Base-by-base conservation (phyloP, 1,140 invertebrate genomes). In the Zophobas morio region DNA sequence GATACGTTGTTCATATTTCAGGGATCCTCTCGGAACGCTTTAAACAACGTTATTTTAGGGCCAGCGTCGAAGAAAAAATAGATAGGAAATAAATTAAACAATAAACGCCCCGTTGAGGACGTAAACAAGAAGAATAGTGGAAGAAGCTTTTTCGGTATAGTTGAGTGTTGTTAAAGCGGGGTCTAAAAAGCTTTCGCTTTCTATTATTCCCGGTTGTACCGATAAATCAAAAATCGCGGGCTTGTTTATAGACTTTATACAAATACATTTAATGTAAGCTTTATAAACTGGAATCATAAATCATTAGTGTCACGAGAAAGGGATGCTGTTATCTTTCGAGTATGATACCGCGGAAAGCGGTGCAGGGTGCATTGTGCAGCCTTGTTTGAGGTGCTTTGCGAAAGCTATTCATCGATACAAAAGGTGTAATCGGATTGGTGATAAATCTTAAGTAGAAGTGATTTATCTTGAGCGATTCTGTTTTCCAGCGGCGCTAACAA, bases 1-100 rank as follows among this genome's bases (percentile, higher is more conserved):
- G 72, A 74, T 74, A 46, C 46, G 57, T 74, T 60, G 54, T 74
- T 42, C 72, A 74, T 74, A 60, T 60, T 74, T 74, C 51, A 60
- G 35, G 33, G 60, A 74, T 20, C 20, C 20, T 20, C 20, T 20
- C 20, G 20, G 20, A 20, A 20, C 0, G 35, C 63, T 47, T 71
- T 73, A 72, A 72, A 47, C 35, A 53, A 51, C 36, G 36, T 54
- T 49, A 20, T 20, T 20, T 20, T 20, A 20, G 20, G 20, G 20
- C 20, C 20, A 20, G 20, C 20, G 20, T 20, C 20, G 20, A 20
- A 20, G 20, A 33, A 8, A 32, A 49, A 35, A 51, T 20, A 37
- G 36, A 51, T n/a, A 8, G 33, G 33, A 36, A 42, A 72, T 72
- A 72, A 53, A 72, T 73, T 37, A 33, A 53, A 73, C 6, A 37